Base-by-base conservation (phyloP, 2,113 vertebrate genomes). In the Arothron firmamentum region DNA sequence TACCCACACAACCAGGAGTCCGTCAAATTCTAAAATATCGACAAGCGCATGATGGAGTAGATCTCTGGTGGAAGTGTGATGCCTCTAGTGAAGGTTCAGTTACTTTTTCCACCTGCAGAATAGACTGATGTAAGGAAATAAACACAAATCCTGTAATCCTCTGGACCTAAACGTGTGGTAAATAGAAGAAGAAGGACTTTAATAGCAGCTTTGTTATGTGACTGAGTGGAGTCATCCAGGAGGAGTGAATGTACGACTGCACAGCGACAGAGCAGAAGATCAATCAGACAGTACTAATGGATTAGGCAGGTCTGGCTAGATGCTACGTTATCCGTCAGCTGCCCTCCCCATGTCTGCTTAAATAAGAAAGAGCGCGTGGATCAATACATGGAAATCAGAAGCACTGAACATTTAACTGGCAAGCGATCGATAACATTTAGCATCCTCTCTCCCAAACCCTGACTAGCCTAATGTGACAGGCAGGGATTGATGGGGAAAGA, bases 341-440 rank as follows among this genome's bases (percentile, higher is more conserved):
- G 77, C 78, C 9, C 65, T 78, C 65, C 70, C 70, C 19, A 2
- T 19, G 70, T 79, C 81, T 66, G 62, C 74, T 67, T 75, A 67
- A 83, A 80, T 79, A 74, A 72, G 59, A 49, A 65, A 62, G 52
- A 41, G 12, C n/a, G 20, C 4, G 6, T 45, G 7, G 70, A 78
- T 87, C 84, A 25, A 87, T 88, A 15, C 15, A 43, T 6, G 23
- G 70, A 54, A 25, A 81, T 82, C 70, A 65, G 62, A 69, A 58
- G 62, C 51, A n/a, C 67, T 69, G 68, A 72, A 67, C 72, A 54
- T 79, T 82, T 62, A 81, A 78, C 55, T 43, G 73, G 65, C 58
- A n/a, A 0, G 15, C 51, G 73, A 89, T 88, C 86, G 79, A 89
- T 88, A 87, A 58, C 70, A 69, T 78, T 87, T 84, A 80, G 76